Evolutionary conservation across 1,140 invertebrate genomes (phyloP), one percentile per base, ranked within the genome.

Genomic region (Choristoneura fumiferana): DNA sequence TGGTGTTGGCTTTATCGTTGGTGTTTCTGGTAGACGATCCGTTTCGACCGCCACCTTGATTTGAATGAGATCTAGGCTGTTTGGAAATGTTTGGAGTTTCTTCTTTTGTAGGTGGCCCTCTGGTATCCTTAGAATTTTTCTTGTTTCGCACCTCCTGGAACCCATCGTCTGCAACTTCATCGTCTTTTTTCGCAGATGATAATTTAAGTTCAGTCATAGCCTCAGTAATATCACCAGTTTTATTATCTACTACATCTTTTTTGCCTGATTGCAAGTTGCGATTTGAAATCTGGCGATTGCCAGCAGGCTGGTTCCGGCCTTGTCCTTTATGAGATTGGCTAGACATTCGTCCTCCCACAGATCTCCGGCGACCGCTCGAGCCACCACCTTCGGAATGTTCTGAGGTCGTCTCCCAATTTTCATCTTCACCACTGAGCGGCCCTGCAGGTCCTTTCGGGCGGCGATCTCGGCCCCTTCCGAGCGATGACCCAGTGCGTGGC

Each of bases 81-180:
- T 87, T 87, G 8, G 67, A 34, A 54, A 67, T 39, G 22, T 79
- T 63, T 56, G 91, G 91, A 10, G 83, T 76, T 33, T 92, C 90
- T 1, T 92, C 91, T 71, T 69, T 93, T 76, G 58, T 75, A 74
- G 17, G 53, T 10, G 59, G 78, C 63, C 69, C 91, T 89, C 91
- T 89, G 2, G 90, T 87, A 53, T 93, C 92, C 69, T 94, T 94
- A 0, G 91, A 91, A 65, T 91, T 93, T 71, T 96, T 96, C 76
- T 96, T 96, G 36, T 94, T 95, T 39, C 94, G 92, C 0, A 97
- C 96, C 81, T 97, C 96, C 81, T 96, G 95, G 81, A 97, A 97
- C 38, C 95, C 95, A 78, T 96, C 95, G 71, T 94, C 91, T 58
- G 94, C 61, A 36, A 67, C 62, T 58, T 84, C 85, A 38, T 87